Conservation (phyloP, 1,140 invertebrate genomes). For the Manduca sexta region DNA sequence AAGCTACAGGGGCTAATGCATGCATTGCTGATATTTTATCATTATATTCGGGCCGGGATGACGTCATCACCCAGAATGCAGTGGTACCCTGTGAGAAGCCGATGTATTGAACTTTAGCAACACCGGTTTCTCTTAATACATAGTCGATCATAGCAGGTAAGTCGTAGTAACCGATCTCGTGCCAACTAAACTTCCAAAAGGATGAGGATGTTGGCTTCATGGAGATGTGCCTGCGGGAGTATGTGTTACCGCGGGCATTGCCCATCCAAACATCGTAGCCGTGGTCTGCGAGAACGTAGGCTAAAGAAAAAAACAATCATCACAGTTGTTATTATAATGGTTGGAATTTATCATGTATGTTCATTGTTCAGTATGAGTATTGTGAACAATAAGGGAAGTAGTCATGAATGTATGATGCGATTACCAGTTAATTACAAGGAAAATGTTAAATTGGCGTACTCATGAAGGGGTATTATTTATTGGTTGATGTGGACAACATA, state of each 20-base stretch:
- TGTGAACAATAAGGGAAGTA: no score
- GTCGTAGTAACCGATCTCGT: conserved; percentile 84
- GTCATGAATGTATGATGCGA: no score
- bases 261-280: conserved; percentile 83
- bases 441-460: no score
- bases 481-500: no score
- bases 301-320: conserved; percentile 34
- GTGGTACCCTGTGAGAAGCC: conserved; percentile 77
- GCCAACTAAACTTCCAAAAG: conserved; percentile 81
- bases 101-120: conserved; percentile 74
- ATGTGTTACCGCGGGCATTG: conserved; percentile 78
- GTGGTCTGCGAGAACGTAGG: conserved; percentile 76
- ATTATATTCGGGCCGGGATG: conserved; percentile 78
- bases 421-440: no score
- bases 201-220: conserved; percentile 64
- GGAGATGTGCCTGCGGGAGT: conserved; percentile 72
- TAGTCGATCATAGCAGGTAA: conserved; percentile 85
- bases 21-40: conserved; percentile 77
- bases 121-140: conserved; percentile 74
- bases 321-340: no score
- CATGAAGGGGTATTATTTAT: no score
- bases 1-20: conserved; percentile 83
- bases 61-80: conserved; percentile 77
- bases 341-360: no score
- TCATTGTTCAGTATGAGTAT: no score